Evolutionary conservation across 2,113 vertebrate genomes (phyloP), one percentile per base, ranked within the genome.

Genomic region (Junco hyemalis): DNA sequence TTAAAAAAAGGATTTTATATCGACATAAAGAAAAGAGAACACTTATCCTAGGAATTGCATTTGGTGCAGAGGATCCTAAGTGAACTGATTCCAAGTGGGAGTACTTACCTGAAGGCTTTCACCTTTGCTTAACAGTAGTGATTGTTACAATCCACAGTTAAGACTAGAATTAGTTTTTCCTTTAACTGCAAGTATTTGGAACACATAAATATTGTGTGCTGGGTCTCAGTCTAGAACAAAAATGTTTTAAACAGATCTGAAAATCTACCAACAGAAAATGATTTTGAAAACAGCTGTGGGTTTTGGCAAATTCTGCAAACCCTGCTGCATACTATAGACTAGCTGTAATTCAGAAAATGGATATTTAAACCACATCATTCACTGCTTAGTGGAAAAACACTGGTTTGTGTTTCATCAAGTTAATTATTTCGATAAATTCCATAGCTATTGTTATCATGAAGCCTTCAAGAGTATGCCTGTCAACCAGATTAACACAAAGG

Each of bases 401-500:
- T 0, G 56, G 2, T 81, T 95, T 73, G 90, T 47, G 13, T 93
- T 97, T 85, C 76, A 70, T 73, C 48, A 80, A 35, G 69, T 73
- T 86, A 95, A 91, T 92, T 84, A 92, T 95, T 89, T 91, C 28
- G 1, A 80, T 93, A 95, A 95, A 95, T 93, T 90, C 42, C 61
- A 28, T 9, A 82, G 69, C 69, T 90, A 47, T 81, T 92, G 69
- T 95, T 94, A 95, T 78, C 56, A 71, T 26, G 59, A 91, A 59
- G 69, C 59, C 81, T 95, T 85, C 92, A 90, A 80, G 76, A 91
- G 16, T 64, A 69, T 60, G 61, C 71, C 95, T 96, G 93, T 96
- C 95, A 95, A 65, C 69, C 84, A 93, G 86, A 95, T 95, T 95
- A 96, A 93, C 91, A 73, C 93, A 94, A 90, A 77, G 68, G 88